Percentiles rank a stretch among this genome's conserved stretches.
phyloP scores from a whole-genome alignment of 2,888 invertebrate species.

The Portevinia maculata region DNA sequence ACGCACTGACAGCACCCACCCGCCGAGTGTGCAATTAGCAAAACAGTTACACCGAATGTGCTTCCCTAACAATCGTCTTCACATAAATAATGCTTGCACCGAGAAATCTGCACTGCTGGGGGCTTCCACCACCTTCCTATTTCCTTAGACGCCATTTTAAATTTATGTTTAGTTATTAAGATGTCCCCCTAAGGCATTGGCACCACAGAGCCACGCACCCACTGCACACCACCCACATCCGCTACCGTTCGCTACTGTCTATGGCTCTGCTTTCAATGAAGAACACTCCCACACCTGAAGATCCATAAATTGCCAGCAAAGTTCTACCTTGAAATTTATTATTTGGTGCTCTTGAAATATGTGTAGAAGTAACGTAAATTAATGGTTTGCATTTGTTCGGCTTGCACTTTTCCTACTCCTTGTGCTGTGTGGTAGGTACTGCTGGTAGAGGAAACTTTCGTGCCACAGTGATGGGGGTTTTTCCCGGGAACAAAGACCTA shows the following conservation, averaged over 20 bases:
- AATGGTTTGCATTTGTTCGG: slow-evolving; percentile 72
- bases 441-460: slow-evolving; percentile 26
- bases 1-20: slow-evolving; percentile 7
- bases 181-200: slow-evolving; percentile 36
- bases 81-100: slow-evolving; percentile 24
- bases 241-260: neutral
- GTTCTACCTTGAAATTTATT: slow-evolving; percentile 72
- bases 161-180: slow-evolving; percentile 53
- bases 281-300: slow-evolving; percentile 46
- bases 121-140: neutral
- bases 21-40: slow-evolving; percentile 23
- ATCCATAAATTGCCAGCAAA: slow-evolving; percentile 70
- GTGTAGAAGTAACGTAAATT: slow-evolving; percentile 73
- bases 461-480: slow-evolving; percentile 53
- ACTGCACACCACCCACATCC: slow-evolving; percentile 21
- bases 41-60: slow-evolving; percentile 23
- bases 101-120: neutral
- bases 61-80: slow-evolving; percentile 6
- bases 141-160: slow-evolving; percentile 44
- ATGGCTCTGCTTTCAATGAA: neutral
- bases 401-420: slow-evolving; percentile 48
- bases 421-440: slow-evolving; percentile 13
- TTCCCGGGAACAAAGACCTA: slow-evolving; percentile 14
- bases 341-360: slow-evolving; percentile 73
- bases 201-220: slow-evolving; percentile 22